Evolutionary conservation across 2,797 vertebrate genomes (phyloP), one percentile per base, ranked within the genome.

Genomic region (Centroberyx gerrardi): DNA sequence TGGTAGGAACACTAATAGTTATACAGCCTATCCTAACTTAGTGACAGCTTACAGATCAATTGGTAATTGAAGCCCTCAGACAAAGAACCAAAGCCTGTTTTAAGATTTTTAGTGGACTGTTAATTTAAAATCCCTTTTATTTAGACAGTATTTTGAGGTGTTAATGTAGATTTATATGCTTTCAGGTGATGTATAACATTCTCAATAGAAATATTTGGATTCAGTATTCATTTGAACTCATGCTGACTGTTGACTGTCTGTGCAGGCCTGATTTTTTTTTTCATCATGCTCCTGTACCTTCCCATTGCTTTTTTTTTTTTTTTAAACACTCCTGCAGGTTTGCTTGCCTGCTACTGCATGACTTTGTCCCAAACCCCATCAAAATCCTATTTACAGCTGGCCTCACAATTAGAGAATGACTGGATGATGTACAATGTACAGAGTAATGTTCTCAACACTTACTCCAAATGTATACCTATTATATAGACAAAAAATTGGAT

Each of bases 351-450:
- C 82, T 85, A 85, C 70, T 72, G 55, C 42, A 8, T 31, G 79
- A 89, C 86, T 84, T 93, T 89, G 85, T 80, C 72, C 82, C 52
- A 70, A 87, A 85, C 71, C 89, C 78, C 80, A 87, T 89, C 87
- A 82, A 85, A 88, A 83, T 84, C 80, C 86, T 58, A 90, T 90
- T 92, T 87, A 77, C 70, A 76, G 63, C 80, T 79, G 0, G 54
- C 75, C 72, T 70, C 5, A 59, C 71, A 86, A 87, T 90, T 88
- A 90, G 48, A 80, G 60, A 87, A 59, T 61, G 67, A 72, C 42
- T 75, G 75, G 68, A 78, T 79, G 66, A 70, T 76, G 74, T 78
- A 71, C 64, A 60, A 76, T 86, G 87, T 81, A 48, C 62, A 67
- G 38, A n/a, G 14, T 64, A 40, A 63, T 36, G 15, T 29, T 28